Conservation (phyloP, 2,888 invertebrate species). For the Entomobrya proxima region DNA sequence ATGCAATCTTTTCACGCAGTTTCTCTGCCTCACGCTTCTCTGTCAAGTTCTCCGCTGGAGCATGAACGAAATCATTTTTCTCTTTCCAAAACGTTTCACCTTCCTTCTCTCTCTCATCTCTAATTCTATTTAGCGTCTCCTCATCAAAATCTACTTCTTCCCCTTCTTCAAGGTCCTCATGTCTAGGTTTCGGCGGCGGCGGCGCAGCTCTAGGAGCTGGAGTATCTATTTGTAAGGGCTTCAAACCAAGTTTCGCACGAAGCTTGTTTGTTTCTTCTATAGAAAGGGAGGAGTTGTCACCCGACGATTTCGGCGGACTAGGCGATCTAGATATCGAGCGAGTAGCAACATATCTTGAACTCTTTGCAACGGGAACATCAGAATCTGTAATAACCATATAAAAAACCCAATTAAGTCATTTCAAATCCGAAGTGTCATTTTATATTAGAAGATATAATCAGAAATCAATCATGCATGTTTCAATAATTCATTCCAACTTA, state of each 20-base stretch:
- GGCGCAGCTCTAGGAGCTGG: slow-evolving; percentile 76
- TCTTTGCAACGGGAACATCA: slow-evolving; percentile 67
- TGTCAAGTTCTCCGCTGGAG: slow-evolving; percentile 87
- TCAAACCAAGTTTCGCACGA: slow-evolving; percentile 93
- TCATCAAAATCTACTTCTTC: slow-evolving; percentile 80
- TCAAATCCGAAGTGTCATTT: too few species aligned
- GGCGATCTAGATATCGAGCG: slow-evolving; percentile 72
- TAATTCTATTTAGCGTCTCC: slow-evolving; percentile 69
- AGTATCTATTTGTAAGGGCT: slow-evolving; percentile 87
- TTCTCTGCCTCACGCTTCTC: slow-evolving; percentile 88
- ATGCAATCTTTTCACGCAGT: slow-evolving; percentile 86
- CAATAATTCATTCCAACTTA: too few species aligned
- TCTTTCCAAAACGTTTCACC: slow-evolving; percentile 77
- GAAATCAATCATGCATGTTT: too few species aligned
- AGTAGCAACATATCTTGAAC: slow-evolving; percentile 47
- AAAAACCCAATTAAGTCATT: too few species aligned
- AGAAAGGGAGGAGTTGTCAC: slow-evolving; percentile 82
- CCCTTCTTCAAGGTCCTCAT: slow-evolving; percentile 79
- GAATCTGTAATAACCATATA: slow-evolving; percentile 64
- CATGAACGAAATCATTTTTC: slow-evolving; percentile 90
- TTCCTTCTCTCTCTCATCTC: slow-evolving; percentile 75
- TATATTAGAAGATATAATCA: too few species aligned
- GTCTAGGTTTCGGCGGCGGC: slow-evolving; percentile 72
- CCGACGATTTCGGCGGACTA: slow-evolving; percentile 76
- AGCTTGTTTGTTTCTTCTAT: slow-evolving; percentile 92